Conservation (phyloP, 2,888 invertebrate genomes). For the Lamproptera curius region DNA sequence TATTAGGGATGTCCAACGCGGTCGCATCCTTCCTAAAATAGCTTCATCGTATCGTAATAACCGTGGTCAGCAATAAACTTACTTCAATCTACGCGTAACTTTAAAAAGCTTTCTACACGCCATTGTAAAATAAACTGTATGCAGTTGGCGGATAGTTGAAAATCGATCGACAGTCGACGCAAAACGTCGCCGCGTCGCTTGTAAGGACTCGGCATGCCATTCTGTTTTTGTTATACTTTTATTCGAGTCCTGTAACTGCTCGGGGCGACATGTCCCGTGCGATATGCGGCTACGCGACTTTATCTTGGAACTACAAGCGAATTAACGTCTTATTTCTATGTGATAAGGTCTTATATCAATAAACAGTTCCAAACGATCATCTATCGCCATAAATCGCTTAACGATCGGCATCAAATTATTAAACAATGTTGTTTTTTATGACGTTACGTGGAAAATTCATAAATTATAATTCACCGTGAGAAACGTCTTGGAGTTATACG, state of each 20-base stretch:
- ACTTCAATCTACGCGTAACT: conserved; percentile 40
- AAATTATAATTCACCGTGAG: not conserved
- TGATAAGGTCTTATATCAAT: not conserved
- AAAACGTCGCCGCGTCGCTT: conserved; percentile 48
- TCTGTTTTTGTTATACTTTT: conserved; percentile 40
- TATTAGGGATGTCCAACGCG: conserved; percentile 47
- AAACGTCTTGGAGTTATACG: no score
- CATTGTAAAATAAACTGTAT: conserved; percentile 27
- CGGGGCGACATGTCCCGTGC: conserved; percentile 51
- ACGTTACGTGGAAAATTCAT: not conserved
- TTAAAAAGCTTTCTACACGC: conserved; percentile 24
- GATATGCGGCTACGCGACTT: conserved; percentile 41
- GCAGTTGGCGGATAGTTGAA: conserved; percentile 23
- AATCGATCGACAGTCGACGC: conserved; percentile 30
- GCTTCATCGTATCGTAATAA: conserved; percentile 48
- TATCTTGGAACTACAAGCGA: not conserved
- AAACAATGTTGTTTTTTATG: conserved; percentile 3
- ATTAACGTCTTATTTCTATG: not conserved
- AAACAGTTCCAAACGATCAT: not conserved
- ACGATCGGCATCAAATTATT: conserved; percentile 8
- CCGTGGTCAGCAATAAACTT: conserved; percentile 54
- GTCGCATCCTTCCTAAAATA: conserved; percentile 49
- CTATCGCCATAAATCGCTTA: conserved; percentile 4
- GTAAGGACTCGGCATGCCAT: conserved; percentile 39
- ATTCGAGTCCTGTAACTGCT: conserved; percentile 45